Conservation (phyloP, 2,113 vertebrate genomes). For the Urocynchramus pylzowi region DNA sequence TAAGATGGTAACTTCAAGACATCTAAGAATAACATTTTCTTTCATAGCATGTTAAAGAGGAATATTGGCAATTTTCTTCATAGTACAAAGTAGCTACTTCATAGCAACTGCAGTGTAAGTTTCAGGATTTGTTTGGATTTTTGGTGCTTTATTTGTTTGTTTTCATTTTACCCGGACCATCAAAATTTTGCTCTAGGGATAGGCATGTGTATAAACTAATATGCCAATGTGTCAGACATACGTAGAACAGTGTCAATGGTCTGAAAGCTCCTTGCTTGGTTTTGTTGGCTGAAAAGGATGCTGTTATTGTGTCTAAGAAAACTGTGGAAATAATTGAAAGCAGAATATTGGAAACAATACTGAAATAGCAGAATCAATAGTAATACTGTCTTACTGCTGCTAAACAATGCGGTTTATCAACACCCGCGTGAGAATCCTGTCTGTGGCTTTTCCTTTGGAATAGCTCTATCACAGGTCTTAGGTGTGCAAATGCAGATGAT, state of each 20-base stretch:
- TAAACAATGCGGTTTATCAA: not conserved
- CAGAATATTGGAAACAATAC: not conserved
- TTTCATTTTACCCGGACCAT: not conserved
- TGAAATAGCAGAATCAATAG: not conserved
- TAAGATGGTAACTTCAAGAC: not conserved
- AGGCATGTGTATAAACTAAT: not conserved
- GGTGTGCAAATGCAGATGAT: not conserved
- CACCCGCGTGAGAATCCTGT: not conserved
- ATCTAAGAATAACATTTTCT: not conserved
- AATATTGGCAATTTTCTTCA: not conserved
- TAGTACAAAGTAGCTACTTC: not conserved
- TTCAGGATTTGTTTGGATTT: not conserved
- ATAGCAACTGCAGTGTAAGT: not conserved
- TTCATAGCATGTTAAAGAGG: not conserved
- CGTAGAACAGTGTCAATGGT: not conserved
- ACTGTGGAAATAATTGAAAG: not conserved
- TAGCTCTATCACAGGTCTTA: not conserved
- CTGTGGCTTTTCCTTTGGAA: not conserved
- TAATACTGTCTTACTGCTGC: not conserved
- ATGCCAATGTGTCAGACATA: fast-evolving
- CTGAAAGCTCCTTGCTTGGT: not conserved
- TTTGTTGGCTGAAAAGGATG: not conserved
- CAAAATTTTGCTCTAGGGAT: not conserved
- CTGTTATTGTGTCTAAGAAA: not conserved
- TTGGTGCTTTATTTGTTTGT: not conserved